Conservation (phyloP, 2,888 invertebrate species). For the Labia minor region DNA sequence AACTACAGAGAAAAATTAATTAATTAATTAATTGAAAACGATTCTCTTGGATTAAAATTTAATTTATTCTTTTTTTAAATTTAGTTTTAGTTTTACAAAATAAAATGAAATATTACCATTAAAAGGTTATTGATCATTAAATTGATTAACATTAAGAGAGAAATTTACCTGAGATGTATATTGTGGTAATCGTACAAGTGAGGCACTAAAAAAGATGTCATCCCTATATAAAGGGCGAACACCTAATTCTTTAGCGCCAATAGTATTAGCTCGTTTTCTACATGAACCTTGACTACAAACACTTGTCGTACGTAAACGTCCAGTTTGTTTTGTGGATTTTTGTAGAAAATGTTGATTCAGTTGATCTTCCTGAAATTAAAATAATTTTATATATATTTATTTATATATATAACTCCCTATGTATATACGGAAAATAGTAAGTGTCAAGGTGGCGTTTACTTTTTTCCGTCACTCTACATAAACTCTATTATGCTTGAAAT, state of each 20-base stretch:
- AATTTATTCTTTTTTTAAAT: too few species aligned
- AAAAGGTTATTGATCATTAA: too few species aligned
- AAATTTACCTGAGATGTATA: conserved; percentile 56
- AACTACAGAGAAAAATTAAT: too few species aligned
- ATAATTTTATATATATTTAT: conserved; percentile 26
- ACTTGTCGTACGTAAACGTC: conserved; percentile 45
- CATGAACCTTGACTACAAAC: conserved; percentile 39
- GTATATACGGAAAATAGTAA: background rate
- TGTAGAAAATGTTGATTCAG: background rate
- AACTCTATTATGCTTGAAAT: too few species aligned
- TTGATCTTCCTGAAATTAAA: background rate
- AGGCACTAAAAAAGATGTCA: conserved; percentile 85
- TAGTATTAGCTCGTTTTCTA: conserved; percentile 30
- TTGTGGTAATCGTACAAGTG: conserved; percentile 72
- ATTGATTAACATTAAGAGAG: too few species aligned
- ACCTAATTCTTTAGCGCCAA: conserved; percentile 29
- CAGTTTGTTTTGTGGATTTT: background rate
- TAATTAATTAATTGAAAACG: too few species aligned
- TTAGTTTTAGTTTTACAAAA: too few species aligned
- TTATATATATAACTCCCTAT: background rate
- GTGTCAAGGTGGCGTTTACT: too few species aligned
- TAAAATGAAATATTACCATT: too few species aligned
- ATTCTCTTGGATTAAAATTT: too few species aligned
- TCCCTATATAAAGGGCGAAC: conserved; percentile 66
- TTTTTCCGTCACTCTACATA: too few species aligned